These are phyloP conservation scores for Polypedilum vanderplanki DNA, from an alignment of 1,140 invertebrate species.

Conservation along the genomic window DNA sequence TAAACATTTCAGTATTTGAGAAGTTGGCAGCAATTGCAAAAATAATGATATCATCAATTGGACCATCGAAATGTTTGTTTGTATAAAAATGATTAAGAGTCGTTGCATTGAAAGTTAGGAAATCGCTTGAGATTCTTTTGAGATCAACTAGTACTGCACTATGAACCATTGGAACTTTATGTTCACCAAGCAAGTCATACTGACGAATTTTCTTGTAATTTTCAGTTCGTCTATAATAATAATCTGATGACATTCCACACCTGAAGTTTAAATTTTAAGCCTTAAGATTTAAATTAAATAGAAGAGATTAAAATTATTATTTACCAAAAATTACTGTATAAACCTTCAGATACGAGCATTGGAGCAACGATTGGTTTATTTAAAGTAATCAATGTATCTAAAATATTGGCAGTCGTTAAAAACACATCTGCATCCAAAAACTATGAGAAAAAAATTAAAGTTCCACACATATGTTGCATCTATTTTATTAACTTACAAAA, in stretches of 20 bases:
- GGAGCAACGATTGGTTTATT: slow-evolving; percentile 65
- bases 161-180: slow-evolving; percentile 87
- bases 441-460: slow-evolving; percentile 50
- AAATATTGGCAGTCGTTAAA: slow-evolving; percentile 61
- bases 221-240: slow-evolving; percentile 82
- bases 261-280: slow-evolving; percentile 57
- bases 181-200: slow-evolving; percentile 65
- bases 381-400: slow-evolving; percentile 62
- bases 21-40: slow-evolving; percentile 81
- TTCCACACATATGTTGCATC: slow-evolving; percentile 30
- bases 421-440: slow-evolving; percentile 87
- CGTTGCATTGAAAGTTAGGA: slow-evolving; percentile 67
- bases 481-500: slow-evolving; percentile 54
- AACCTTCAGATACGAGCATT: slow-evolving; percentile 74
- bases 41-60: slow-evolving; percentile 87
- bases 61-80: slow-evolving; percentile 55
- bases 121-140: slow-evolving; percentile 50
- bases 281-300: too few relatives aligned
- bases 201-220: slow-evolving; percentile 78
- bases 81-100: slow-evolving; percentile 44
- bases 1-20: slow-evolving; percentile 59
- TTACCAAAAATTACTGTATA: slow-evolving; percentile 94
- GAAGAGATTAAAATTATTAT: slow-evolving; percentile 18
- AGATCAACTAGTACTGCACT: slow-evolving; percentile 80
- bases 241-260: slow-evolving; percentile 81